These are phyloP conservation scores for Andrena camellia DNA, from an alignment of 2,888 invertebrate species.

Conservation along the genomic window DNA sequence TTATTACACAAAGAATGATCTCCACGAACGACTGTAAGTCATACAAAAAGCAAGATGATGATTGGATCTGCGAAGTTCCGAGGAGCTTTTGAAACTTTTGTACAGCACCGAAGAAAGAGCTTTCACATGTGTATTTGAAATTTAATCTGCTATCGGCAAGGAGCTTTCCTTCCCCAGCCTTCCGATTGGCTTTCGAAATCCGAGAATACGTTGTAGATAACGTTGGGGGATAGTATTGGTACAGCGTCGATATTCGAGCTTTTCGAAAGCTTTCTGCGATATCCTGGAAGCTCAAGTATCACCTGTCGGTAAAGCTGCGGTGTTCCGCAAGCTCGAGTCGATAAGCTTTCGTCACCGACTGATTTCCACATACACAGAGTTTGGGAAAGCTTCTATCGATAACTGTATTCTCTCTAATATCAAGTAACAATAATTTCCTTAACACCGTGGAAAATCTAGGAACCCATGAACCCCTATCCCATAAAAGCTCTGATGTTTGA, in stretches of 20 bases:
- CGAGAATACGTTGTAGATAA: not conserved
- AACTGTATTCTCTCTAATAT: constrained; percentile 36
- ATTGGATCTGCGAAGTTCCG: not conserved
- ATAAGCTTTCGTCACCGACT: constrained; percentile 40
- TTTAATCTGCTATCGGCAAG: constrained; percentile 9
- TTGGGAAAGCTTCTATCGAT: constrained; percentile 22
- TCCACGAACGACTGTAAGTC: too few species aligned
- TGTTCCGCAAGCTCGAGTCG: constrained; percentile 23
- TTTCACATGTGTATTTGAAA: too few species aligned
- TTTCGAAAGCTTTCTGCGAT: not conserved
- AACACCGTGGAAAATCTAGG: not conserved
- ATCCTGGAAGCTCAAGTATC: constrained; percentile 39
- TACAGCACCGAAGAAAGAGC: too few species aligned
- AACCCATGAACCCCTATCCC: too few species aligned
- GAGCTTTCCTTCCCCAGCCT: not conserved
- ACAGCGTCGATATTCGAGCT: constrained; percentile 28
- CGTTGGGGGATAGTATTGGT: not conserved
- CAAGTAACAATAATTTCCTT: constrained; percentile 12
- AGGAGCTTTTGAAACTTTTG: not conserved
- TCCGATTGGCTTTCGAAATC: not conserved
- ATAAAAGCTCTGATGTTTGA: not conserved
- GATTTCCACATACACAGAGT: not conserved
- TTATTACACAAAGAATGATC: too few species aligned
- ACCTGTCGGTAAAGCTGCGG: constrained; percentile 57
- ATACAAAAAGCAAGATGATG: not conserved